These are phyloP conservation scores for Triops cancriformis DNA, from an alignment of 1,140 invertebrate species.

Conservation along the genomic window DNA sequence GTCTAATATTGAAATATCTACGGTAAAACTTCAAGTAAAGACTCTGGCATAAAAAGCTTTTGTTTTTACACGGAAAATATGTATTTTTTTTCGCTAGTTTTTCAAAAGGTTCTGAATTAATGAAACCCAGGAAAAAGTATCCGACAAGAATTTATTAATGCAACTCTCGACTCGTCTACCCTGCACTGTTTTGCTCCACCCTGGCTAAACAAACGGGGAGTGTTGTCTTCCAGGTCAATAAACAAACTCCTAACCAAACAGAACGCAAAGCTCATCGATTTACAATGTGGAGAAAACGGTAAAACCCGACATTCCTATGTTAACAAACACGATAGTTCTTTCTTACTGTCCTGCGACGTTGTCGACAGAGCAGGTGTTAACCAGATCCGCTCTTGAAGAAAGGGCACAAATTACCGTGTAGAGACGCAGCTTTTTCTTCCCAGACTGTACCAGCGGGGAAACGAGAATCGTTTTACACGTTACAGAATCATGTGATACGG, in stretches of 20 bases:
- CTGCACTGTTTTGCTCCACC: neutral
- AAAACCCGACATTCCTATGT: neutral
- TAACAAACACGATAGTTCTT: neutral
- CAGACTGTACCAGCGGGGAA: neutral
- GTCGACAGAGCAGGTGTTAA: neutral
- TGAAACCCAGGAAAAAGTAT: neutral
- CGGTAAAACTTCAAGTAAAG: too few species aligned
- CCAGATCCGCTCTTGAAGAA: neutral
- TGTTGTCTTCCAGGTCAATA: neutral
- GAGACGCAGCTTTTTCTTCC: neutral
- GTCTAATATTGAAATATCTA: too few species aligned
- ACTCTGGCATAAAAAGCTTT: too few species aligned
- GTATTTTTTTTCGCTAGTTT: too few species aligned
- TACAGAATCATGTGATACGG: neutral
- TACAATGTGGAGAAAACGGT: neutral
- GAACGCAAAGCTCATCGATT: conserved; percentile 13
- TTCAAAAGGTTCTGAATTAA: neutral
- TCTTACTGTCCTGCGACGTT: neutral
- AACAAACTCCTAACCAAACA: conserved; percentile 10
- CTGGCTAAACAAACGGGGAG: neutral
- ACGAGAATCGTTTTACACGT: neutral
- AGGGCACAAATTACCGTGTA: neutral
- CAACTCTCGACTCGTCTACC: neutral
- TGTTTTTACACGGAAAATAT: too few species aligned
- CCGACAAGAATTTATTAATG: neutral